These are phyloP conservation scores for Zaprionus taronus DNA, from an alignment of 1,140 invertebrate species.

Conservation along the genomic window DNA sequence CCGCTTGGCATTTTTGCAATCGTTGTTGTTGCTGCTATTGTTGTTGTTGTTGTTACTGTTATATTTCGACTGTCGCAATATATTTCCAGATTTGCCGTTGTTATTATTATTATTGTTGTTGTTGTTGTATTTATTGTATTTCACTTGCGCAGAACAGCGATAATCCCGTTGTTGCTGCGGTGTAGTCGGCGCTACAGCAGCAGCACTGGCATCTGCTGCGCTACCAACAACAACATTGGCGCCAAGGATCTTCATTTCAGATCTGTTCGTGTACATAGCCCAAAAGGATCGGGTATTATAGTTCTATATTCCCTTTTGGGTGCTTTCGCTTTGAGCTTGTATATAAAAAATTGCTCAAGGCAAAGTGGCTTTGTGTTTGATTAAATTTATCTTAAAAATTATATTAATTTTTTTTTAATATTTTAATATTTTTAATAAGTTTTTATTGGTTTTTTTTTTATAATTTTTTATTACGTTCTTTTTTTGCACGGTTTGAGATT, in stretches of 20 bases:
- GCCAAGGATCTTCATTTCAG: constrained; percentile 66
- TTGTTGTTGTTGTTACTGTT: constrained; percentile 29
- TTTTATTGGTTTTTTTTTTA: constrained; percentile 27
- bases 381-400: constrained; percentile 40
- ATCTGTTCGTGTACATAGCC: constrained; percentile 59
- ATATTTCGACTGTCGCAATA: constrained; percentile 56
- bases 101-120: constrained; percentile 46
- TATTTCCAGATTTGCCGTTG: constrained; percentile 35
- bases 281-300: not conserved
- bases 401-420: constrained; percentile 34
- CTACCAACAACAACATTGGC: constrained; percentile 48
- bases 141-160: constrained; percentile 43
- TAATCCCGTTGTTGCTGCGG: constrained; percentile 38
- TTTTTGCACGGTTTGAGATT: constrained; percentile 25
- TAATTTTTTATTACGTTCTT: constrained; percentile 20
- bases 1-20: constrained; percentile 38
- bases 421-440: constrained; percentile 35
- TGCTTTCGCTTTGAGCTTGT: constrained; percentile 41
- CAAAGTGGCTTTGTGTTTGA: constrained; percentile 6
- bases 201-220: constrained; percentile 8
- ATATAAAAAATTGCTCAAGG: constrained; percentile 49
- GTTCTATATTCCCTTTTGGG: not conserved
- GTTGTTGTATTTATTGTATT: constrained; percentile 62
- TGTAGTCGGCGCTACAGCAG: constrained; percentile 35
- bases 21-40: constrained; percentile 29